Conservation (phyloP, 2,797 vertebrate genomes). For the Catostomus latipinnis region DNA sequence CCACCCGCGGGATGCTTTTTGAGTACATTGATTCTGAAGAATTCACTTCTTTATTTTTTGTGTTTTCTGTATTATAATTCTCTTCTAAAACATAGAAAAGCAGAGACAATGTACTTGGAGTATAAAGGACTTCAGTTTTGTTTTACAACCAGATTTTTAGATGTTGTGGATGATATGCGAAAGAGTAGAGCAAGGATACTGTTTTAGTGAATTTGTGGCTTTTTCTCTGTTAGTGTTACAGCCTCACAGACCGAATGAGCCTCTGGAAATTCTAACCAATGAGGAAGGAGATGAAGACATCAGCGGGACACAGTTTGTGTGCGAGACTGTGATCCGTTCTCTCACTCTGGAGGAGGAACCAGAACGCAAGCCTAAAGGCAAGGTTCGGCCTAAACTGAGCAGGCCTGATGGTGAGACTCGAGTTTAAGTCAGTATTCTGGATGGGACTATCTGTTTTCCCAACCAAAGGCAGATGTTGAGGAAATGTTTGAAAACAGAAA, state of each 20-base stretch:
- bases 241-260: conserved; percentile 65
- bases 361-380: conserved; percentile 86
- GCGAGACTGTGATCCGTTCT: conserved; percentile 96
- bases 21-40: no score
- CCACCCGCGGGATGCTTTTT: no score
- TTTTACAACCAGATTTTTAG: neutral
- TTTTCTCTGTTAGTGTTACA: conserved; percentile 68
- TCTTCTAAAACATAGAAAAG: no score
- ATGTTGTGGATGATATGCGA: neutral
- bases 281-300: conserved; percentile 95
- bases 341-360: conserved; percentile 94
- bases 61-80: no score
- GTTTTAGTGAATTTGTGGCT: conserved; percentile 8
- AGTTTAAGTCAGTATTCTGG: neutral
- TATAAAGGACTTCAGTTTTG: neutral
- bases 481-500: no score
- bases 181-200: no score
- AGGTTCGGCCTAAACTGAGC: conserved; percentile 65
- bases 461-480: no score
- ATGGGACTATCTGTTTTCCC: no score
- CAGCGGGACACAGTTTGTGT: conserved; percentile 97
- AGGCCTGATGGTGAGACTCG: conserved; percentile 77
- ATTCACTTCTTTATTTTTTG: neutral
- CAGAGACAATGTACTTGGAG: neutral
- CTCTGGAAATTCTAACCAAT: conserved; percentile 66